A percentile compares a stretch with the other conserved stretches of the same genome.
These are phyloP conservation scores for Dicyrtomina minuta DNA, from an alignment of 2,888 invertebrate genomes.

Conservation along the genomic window DNA sequence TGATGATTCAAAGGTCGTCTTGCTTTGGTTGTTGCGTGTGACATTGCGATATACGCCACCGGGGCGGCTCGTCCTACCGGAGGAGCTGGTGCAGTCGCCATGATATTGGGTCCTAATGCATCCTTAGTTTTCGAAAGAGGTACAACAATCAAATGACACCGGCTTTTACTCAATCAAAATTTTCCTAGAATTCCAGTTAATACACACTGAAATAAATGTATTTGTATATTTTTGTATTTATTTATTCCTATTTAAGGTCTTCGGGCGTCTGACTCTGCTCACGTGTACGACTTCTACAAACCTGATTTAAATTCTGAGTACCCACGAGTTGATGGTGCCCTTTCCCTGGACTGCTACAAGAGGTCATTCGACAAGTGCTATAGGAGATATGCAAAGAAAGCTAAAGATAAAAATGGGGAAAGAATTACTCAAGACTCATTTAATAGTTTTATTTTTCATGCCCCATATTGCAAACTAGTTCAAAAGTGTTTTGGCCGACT, in stretches of 20 bases:
- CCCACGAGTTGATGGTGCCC: slow-evolving; percentile 90
- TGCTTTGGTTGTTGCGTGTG: slow-evolving; percentile 91
- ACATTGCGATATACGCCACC: slow-evolving; percentile 94
- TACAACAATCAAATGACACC: too few relatives aligned
- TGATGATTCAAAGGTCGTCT: slow-evolving; percentile 64
- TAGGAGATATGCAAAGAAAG: slow-evolving; percentile 67
- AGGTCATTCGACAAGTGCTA: slow-evolving; percentile 93
- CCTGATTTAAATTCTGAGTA: slow-evolving; percentile 92
- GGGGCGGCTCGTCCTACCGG: slow-evolving; percentile 95
- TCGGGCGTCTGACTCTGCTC: slow-evolving; percentile 84
- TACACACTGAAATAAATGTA: background rate
- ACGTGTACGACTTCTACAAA: slow-evolving; percentile 98
- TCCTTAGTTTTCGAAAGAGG: slow-evolving; percentile 84
- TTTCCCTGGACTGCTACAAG: slow-evolving; percentile 92
- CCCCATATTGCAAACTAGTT: slow-evolving; percentile 94
- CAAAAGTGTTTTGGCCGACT: slow-evolving; percentile 93
- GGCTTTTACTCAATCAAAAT: background rate
- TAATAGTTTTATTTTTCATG: slow-evolving; percentile 85
- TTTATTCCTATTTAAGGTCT: slow-evolving; percentile 64
- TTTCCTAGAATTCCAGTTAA: background rate
- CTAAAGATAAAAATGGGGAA: slow-evolving; percentile 54
- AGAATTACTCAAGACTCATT: slow-evolving; percentile 61
- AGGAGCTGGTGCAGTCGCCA: slow-evolving; percentile 95
- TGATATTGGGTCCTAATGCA: slow-evolving; percentile 92
- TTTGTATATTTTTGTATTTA: too few relatives aligned